Evolutionary conservation across 2,797 vertebrate genomes (phyloP), one percentile per base, ranked within the genome.

Genomic region (Enteromius paludinosus): DNA sequence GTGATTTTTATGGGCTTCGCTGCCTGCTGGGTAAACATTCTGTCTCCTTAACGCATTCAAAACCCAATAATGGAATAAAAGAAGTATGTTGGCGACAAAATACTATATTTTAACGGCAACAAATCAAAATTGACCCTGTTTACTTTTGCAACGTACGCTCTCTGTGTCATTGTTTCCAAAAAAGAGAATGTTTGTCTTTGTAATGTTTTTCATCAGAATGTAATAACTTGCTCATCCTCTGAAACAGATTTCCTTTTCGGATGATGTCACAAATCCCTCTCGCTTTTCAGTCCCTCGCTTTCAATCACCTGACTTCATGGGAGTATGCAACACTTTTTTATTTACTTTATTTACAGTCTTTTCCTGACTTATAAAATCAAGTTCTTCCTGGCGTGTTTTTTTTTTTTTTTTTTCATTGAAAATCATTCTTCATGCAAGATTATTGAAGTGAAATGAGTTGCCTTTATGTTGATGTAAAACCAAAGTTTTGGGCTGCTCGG

Each of bases 1-100:
- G 47, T 25, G 59, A 45, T 33, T 82, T 54, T 56, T 45, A 75
- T 82, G 61, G 61, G 79, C 70, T 81, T 43, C 70, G 20, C 10
- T 73, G 59, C 33, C 61, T 74, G 71, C 71, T 66, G 80, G 79
- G 80, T 66, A 74, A 65, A 68, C 62, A 54, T 30, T 66, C 45
- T 64, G 59, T 20, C 30, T 52, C 6, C 71, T 82, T 81, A 62
- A 80, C n/a, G 6, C 56, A 20, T 64, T 65, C 45, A n/a, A 49
- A 28, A 54, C 3, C 18, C 45, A 65, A 14, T 66, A 75, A 82
- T 68, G 23, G 10, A 25, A 66, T 74, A 41, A 64, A 81, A 81
- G 28, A 23, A 17, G 28, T 52, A 28, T 25, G 69, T 43, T 54
- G 11, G 71, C 0, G 30, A 54, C n/a, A 33, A 71, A 52, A 28